Evolutionary conservation across 2,113 vertebrate genomes (phyloP).

Genomic region (Anthoscopus minutus): DNA sequence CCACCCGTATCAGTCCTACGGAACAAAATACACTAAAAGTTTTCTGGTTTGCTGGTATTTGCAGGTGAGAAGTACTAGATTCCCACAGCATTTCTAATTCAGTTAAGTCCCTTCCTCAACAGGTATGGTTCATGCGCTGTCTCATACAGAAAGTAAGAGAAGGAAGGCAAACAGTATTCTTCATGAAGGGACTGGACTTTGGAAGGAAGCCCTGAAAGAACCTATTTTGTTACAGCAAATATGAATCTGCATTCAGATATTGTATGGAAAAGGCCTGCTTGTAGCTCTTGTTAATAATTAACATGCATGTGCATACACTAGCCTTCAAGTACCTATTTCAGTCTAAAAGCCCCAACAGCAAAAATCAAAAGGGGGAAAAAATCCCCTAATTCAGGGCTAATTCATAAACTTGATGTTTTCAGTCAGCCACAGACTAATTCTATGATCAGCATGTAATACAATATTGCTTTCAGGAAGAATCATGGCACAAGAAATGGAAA

Average conservation of each 20-base stretch:
- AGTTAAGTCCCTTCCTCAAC: neutral
- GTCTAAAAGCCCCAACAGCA: neutral
- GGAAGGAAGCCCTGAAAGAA: neutral
- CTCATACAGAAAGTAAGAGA: neutral
- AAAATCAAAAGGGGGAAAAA: neutral
- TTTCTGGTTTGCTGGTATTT: neutral
- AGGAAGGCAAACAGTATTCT: neutral
- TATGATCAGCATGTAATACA: rapidly evolving
- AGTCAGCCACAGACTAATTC: neutral
- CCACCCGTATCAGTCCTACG: rapidly evolving
- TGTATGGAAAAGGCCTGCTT: neutral
- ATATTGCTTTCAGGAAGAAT: neutral
- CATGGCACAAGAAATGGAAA: neutral
- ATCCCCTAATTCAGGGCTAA: neutral
- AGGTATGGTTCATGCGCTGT: neutral
- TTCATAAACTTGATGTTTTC: neutral
- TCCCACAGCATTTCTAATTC: neutral
- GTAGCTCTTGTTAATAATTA: neutral
- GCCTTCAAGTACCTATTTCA: neutral
- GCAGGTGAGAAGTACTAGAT: neutral
- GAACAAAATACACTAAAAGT: neutral
- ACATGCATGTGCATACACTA: neutral
- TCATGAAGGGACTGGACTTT: neutral
- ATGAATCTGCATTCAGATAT: neutral
- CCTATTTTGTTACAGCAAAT: neutral